Evolutionary conservation across 2,888 invertebrate genomes (phyloP).

Genomic region (Zonitis immaculata): DNA sequence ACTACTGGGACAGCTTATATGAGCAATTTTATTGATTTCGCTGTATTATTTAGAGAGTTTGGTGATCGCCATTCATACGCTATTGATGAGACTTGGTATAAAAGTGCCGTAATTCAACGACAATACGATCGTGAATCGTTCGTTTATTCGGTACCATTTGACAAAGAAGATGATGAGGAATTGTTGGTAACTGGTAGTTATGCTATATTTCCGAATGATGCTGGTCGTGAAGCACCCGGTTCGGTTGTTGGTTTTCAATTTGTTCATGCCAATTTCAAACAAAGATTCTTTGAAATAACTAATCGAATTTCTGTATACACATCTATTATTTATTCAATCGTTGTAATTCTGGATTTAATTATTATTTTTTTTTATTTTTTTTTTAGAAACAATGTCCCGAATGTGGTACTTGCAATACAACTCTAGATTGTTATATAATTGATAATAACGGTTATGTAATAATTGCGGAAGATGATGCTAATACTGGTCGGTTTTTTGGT

Average conservation of each 20-base stretch:
- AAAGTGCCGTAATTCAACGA: constrained; percentile 82
- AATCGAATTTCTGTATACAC: constrained; percentile 47
- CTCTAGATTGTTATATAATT: constrained; percentile 78
- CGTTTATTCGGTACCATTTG: constrained; percentile 71
- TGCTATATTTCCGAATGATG: constrained; percentile 78
- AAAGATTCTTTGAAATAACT: constrained; percentile 64
- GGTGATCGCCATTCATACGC: constrained; percentile 71
- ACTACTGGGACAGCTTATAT: too few species aligned
- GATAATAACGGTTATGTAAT: constrained; percentile 89
- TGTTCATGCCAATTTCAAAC: constrained; percentile 64
- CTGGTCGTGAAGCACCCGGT: constrained; percentile 72
- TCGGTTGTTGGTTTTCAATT: constrained; percentile 87
- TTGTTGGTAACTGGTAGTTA: constrained; percentile 74
- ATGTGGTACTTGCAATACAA: constrained; percentile 58
- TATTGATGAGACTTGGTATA: constrained; percentile 89
- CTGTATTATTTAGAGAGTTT: constrained; percentile 58
- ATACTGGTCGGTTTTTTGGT: constrained; percentile 84
- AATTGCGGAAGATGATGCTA: constrained; percentile 61
- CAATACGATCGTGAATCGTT: constrained; percentile 70
- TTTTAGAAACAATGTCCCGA: constrained; percentile 48
- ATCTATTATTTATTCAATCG: too few species aligned
- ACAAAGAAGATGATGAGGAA: constrained; percentile 48
- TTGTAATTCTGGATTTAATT: neutral
- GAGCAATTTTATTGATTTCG: too few species aligned
- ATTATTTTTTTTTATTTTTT: neutral